Conservation (phyloP, 2,888 invertebrate species). For the Drosophila neonasuta region DNA sequence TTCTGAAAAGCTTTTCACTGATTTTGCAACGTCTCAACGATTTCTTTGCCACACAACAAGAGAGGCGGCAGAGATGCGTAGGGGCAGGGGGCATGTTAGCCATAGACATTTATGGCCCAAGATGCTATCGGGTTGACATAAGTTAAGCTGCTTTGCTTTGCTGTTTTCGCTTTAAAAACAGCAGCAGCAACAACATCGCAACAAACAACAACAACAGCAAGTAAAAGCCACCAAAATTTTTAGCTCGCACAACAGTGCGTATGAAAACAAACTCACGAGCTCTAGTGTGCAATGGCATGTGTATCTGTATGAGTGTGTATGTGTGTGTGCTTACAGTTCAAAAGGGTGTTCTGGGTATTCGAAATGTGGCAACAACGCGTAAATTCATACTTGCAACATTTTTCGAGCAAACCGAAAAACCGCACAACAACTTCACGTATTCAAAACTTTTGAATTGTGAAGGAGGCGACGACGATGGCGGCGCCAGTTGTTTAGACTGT, state of each 20-base stretch:
- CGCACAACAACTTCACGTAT: conserved; percentile 48
- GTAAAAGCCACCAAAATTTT: conserved; percentile 26
- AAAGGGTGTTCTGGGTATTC: conserved; percentile 60
- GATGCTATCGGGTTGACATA: conserved; percentile 77
- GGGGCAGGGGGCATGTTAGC: conserved; percentile 25
- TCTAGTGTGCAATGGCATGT: conserved; percentile 10
- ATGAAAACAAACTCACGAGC: conserved; percentile 42
- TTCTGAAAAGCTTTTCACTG: conserved; percentile 73
- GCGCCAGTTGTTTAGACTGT: conserved; percentile 17
- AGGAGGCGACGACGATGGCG: background rate
- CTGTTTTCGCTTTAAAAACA: conserved; percentile 58
- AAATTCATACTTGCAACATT: conserved; percentile 59
- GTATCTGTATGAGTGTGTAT: conserved; percentile 13
- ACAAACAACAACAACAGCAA: conserved; percentile 42
- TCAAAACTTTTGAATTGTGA: conserved; percentile 53
- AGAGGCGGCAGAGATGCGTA: background rate
- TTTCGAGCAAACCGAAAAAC: conserved; percentile 50
- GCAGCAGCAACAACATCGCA: conserved; percentile 47
- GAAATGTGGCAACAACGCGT: conserved; percentile 61
- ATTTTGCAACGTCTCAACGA: conserved; percentile 74
- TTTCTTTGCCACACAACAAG: conserved; percentile 45
- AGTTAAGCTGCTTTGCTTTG: conserved; percentile 75
- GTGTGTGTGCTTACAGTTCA: conserved; percentile 43
- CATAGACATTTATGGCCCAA: conserved; percentile 71
- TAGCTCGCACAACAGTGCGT: conserved; percentile 31